phyloP scores from a whole-genome alignment of 2,113 vertebrate species.

The Paramisgurnus dabryanus region DNA sequence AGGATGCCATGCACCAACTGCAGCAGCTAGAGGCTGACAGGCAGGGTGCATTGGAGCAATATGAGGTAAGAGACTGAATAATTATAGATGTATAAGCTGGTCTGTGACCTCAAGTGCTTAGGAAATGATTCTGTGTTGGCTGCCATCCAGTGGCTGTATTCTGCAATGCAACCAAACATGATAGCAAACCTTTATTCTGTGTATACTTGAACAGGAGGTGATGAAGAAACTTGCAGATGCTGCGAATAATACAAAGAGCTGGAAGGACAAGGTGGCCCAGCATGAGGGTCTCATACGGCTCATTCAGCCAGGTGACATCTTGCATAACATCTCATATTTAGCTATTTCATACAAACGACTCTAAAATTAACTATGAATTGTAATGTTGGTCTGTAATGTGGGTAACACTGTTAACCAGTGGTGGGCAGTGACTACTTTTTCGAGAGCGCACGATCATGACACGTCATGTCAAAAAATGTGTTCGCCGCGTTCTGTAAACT shows the following conservation, averaged over 20 bases:
- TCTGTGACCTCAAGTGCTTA: too few relatives aligned
- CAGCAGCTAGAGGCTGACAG: constrained; percentile 85
- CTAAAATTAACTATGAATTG: too few relatives aligned
- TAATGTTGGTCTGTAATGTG: too few relatives aligned
- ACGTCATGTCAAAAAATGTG: too few relatives aligned
- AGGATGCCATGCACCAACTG: constrained; percentile 89
- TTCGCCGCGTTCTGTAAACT: too few relatives aligned
- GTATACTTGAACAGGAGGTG: constrained; percentile 77
- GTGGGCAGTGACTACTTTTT: too few relatives aligned
- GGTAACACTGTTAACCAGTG: too few relatives aligned
- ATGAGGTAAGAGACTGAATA: constrained; percentile 78
- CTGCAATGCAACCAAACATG: neutral
- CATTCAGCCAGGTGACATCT: constrained; percentile 88
- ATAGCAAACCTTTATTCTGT: neutral
- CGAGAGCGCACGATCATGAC: too few relatives aligned
- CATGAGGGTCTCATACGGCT: constrained; percentile 92
- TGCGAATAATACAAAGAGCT: constrained; percentile 86
- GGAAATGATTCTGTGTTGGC: neutral
- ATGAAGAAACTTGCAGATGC: constrained; percentile 90
- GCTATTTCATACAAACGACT: too few relatives aligned
- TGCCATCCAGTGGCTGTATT: constrained; percentile 19
- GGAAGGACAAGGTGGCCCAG: constrained; percentile 95
- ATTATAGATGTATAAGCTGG: neutral
- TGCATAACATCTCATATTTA: neutral
- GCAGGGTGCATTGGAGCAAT: constrained; percentile 86